phyloP scores from a whole-genome alignment of 1,140 invertebrate genomes.

The Drosophila jambulina region DNA sequence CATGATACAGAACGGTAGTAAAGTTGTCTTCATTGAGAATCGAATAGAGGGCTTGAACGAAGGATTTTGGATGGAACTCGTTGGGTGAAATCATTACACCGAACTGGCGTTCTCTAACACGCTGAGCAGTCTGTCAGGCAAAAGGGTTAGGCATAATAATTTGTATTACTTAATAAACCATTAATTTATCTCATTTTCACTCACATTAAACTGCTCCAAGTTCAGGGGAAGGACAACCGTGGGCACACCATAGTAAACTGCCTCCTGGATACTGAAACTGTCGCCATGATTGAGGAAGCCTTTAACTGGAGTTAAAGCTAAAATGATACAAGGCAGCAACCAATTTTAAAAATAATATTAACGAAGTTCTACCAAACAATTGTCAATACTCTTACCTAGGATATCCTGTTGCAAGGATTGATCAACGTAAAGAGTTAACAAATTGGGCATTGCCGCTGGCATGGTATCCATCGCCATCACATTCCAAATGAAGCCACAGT shows the following conservation, averaged over 20 bases:
- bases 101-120: constrained; percentile 61
- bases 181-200: background rate
- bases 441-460: constrained; percentile 22
- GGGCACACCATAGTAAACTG: constrained; percentile 87
- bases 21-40: constrained; percentile 26
- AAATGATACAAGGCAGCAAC: background rate
- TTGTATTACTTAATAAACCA: background rate
- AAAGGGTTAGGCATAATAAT: background rate
- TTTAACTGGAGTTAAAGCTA: constrained; percentile 86
- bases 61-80: background rate
- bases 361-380: background rate
- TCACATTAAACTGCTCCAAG: constrained; percentile 87
- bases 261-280: constrained; percentile 87
- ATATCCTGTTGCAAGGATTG: constrained; percentile 73
- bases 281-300: constrained; percentile 88
- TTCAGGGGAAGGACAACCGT: constrained; percentile 88
- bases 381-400: constrained; percentile 31
- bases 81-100: constrained; percentile 23
- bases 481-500: constrained; percentile 82
- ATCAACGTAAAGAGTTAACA: constrained; percentile 20
- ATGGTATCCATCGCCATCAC: constrained; percentile 9
- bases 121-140: constrained; percentile 53
- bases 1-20: constrained; percentile 13
- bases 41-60: constrained; percentile 14
- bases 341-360: background rate